These are phyloP conservation scores for Malacoraja senta DNA, from an alignment of 2,797 vertebrate genomes.

Conservation along the genomic window DNA sequence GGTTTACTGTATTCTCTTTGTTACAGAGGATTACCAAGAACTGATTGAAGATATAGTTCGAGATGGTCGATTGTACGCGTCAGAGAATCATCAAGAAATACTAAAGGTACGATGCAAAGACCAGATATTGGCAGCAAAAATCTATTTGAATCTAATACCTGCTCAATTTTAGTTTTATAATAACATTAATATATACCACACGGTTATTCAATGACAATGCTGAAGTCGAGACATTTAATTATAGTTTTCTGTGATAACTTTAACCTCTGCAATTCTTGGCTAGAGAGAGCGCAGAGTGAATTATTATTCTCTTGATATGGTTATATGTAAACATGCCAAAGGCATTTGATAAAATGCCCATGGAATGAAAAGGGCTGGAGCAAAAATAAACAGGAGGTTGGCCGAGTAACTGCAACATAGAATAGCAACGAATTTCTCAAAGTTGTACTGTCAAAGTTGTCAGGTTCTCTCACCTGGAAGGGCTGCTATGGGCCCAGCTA, in stretches of 20 bases:
- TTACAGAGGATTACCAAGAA: constrained; percentile 93
- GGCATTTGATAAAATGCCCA: too few relatives aligned
- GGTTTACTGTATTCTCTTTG: constrained; percentile 40
- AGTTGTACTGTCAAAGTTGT: too few relatives aligned
- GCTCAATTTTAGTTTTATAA: background rate
- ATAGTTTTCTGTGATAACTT: background rate
- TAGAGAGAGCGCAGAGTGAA: background rate
- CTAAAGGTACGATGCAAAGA: constrained; percentile 73
- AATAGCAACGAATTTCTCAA: background rate
- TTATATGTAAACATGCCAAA: too few relatives aligned
- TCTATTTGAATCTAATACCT: background rate
- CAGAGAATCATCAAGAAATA: constrained; percentile 97
- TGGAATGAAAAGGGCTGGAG: too few relatives aligned
- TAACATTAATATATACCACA: background rate
- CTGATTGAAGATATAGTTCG: constrained; percentile 96
- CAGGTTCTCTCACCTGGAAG: too few relatives aligned
- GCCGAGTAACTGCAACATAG: background rate
- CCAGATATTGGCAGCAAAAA: background rate
- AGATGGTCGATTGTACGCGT: constrained; percentile 92
- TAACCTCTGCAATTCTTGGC: background rate
- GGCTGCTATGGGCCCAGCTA: too few relatives aligned
- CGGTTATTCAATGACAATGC: background rate
- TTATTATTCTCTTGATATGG: background rate
- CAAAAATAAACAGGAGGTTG: too few relatives aligned
- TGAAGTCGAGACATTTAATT: background rate